Evolutionary conservation across 2,888 invertebrate species (phyloP).

Genomic region (Tetanocera ferruginea): DNA sequence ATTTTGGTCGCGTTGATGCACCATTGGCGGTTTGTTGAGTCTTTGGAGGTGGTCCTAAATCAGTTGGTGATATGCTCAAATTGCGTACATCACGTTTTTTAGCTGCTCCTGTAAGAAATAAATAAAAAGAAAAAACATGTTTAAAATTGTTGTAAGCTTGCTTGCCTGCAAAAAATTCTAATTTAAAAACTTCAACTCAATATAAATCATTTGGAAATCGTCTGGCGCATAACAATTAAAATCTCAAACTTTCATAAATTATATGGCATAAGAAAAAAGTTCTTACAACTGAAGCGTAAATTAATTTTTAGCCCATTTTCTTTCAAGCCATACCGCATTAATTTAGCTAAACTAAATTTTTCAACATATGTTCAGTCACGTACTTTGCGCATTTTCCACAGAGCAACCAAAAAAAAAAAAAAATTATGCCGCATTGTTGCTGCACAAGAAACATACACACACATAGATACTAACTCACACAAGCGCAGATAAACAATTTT

Average conservation of each 20-base stretch:
- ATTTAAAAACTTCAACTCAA: not conserved
- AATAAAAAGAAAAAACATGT: conserved; percentile 9
- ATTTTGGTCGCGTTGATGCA: conserved; percentile 63
- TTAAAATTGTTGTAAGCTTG: not conserved
- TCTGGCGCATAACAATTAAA: not conserved
- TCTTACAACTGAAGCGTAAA: no score
- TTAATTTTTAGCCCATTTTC: no score
- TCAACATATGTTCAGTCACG: conserved; percentile 30
- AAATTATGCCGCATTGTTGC: not conserved
- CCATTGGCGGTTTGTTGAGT: conserved; percentile 68
- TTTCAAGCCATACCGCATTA: no score
- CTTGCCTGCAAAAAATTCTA: no score
- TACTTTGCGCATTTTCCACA: conserved; percentile 10
- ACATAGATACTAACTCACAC: not conserved
- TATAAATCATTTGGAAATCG: not conserved
- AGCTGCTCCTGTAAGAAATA: conserved; percentile 66
- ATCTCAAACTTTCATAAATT: no score
- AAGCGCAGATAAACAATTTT: not conserved
- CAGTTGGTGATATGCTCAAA: conserved; percentile 70
- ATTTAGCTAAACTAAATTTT: not conserved
- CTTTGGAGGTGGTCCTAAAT: conserved; percentile 70
- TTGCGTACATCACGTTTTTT: conserved; percentile 71
- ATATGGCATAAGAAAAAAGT: no score
- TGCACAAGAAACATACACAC: no score
- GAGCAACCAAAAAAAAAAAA: not conserved